Base-by-base conservation (phyloP, 2,888 invertebrate genomes). In the Resseliella maxima region DNA sequence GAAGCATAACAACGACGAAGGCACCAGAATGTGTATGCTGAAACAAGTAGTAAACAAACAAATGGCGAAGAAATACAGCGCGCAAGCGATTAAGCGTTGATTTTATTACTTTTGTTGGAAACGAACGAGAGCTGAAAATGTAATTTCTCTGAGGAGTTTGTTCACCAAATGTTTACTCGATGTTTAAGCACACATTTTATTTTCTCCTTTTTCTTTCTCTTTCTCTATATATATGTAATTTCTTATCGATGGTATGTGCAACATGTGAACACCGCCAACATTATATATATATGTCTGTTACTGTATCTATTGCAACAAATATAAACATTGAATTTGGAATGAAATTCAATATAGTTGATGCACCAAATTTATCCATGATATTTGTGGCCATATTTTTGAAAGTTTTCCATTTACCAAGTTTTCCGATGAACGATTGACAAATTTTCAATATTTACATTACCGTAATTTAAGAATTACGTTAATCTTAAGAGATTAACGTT, bases 61-160 rank as follows among this genome's bases (percentile, higher is more conserved):
- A 59, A 59, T 15, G 6, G 31, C 31, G 72, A 72, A 72, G 72
- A 72, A 21, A 72, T 72, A 72, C 72, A 72, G n/a, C 72, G 31
- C 31, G 31, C 35, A 72, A n/a, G 31, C 72, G 27, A 72, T 72
- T 72, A 31, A 72, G 31, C 72, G 31, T 35, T 72, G 72, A 72
- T 72, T 72, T 72, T 72, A 72, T 72, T 72, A 31, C 72, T 72
- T 72, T 72, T 72, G 72, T 72, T 72, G 72, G 72, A 31, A 31
- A 35, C 72, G 72, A 72, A 72, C 72, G 72, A 72, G 72, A 72
- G 72, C 31, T 72, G 72, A 72, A 72, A 72, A 72, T 72, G 72
- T 72, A 72, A 72, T 72, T 72, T 72, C 72, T 72, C 72, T 72
- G 72, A 72, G 72, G 72, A 72, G 72, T 72, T 72, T 72, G 31